Evolutionary conservation across 30 jellyfish, hydroid and myxozoan genomes (phyloP), one percentile per base, ranked within the genome.

Genomic region (Mastigias papua): DNA sequence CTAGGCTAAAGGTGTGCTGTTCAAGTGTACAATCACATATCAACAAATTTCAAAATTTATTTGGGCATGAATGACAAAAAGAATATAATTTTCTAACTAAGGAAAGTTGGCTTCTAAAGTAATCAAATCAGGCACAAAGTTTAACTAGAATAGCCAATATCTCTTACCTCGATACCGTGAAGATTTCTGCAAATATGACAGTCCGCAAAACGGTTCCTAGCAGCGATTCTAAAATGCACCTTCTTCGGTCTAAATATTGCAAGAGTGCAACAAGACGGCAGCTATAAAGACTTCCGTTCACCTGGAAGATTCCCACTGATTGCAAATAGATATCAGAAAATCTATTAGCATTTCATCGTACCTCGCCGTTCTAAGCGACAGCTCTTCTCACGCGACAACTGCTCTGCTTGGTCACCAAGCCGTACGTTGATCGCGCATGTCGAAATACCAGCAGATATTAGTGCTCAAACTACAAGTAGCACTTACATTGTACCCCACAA

Each of bases 241-340:
- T 15, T 42, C 54, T 42, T 42, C 54, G 13, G 13, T 42, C 7
- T 42, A 42, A 42, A 42, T 42, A 42, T 4, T 42, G 54, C 54
- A 42, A 15, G 13, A 54, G 67, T 6, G 0, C 27, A 6, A 5
- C 27, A 25, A 19, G 17, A 19, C 67, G 67, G 27, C 25, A 6
- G 20, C 20, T 54, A 11, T 54, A 11, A 54, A 0, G n/a, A 31
- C 88, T 54, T 28, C 64, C 62, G 78, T 42, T 21, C 88, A 73
- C 78, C 88, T 78, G 88, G 88, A 74, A 78, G 65, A 28, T 78
- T 58, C 88, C n/a, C 88, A 78, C 64, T 50, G 11, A 34, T 26
- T 21, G 57, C 50, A 58, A 78, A 78, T 58, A 78, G 31, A 57
- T 78, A 78, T 54, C 58, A 54, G 22, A 78, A 46, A 17, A 69